A percentile compares a stretch with the other conserved stretches of the same genome.
phyloP scores from a whole-genome alignment of 2,797 vertebrate genomes.

The Labroides dimidiatus region DNA sequence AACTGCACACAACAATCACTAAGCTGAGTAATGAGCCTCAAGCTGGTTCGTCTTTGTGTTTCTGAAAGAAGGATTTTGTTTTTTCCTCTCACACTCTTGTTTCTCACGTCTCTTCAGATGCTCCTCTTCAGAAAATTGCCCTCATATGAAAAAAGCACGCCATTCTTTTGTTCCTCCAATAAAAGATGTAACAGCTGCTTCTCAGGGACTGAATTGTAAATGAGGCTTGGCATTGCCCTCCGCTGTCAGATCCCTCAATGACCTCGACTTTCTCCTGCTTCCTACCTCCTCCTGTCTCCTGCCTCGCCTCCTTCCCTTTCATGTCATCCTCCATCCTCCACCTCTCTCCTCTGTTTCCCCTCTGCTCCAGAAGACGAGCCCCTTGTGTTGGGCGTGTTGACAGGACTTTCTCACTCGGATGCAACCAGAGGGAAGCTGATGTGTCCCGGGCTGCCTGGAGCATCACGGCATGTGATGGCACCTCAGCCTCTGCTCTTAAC shows the following conservation, averaged over 20 bases:
- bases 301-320: conserved; percentile 32
- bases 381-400: conserved; percentile 75
- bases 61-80: conserved; percentile 34
- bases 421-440: conserved; percentile 69
- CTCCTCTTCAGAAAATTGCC: conserved; percentile 69
- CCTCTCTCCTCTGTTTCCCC: conserved; percentile 59
- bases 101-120: conserved; percentile 58
- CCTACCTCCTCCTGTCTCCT: conserved; percentile 34
- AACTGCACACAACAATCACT: conserved; percentile 31
- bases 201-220: conserved; percentile 81
- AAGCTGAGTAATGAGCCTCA: conserved; percentile 58
- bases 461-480: conserved; percentile 64
- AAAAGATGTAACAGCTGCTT: conserved; percentile 84
- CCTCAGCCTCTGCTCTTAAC: conserved; percentile 64
- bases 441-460: conserved; percentile 61
- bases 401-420: conserved; percentile 73
- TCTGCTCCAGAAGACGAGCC: conserved; percentile 62
- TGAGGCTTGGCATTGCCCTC: conserved; percentile 77
- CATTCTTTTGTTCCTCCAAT: conserved; percentile 76
- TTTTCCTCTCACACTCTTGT: conserved; percentile 25
- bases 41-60: conserved; percentile 35
- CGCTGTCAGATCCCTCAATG: conserved; percentile 77
- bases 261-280: conserved; percentile 69
- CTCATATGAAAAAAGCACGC: conserved; percentile 68
- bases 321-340: conserved; percentile 61